phyloP scores from a whole-genome alignment of 2,113 vertebrate genomes.

The Pluvianellus socialis region DNA sequence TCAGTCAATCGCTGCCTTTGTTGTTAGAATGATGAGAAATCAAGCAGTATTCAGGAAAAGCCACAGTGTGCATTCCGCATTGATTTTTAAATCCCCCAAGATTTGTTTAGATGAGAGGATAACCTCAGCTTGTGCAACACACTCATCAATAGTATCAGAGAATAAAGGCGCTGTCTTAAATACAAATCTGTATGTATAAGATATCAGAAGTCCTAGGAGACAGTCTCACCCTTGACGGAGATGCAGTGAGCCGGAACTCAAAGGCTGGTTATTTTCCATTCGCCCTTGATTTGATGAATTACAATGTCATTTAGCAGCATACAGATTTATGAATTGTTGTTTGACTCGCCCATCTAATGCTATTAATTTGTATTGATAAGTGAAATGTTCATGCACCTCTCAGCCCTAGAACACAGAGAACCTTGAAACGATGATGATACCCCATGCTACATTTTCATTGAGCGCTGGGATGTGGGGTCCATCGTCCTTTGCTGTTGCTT shows the following conservation, averaged over 20 bases:
- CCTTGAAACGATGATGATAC: conserved; percentile 7
- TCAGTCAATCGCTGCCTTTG: background rate
- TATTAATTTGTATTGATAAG: conserved; percentile 41
- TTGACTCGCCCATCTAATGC: background rate
- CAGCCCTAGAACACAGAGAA: background rate
- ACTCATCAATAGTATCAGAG: background rate
- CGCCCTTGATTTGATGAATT: conserved; percentile 27
- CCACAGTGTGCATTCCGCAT: background rate
- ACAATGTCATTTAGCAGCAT: conserved; percentile 13
- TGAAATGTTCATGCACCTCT: background rate
- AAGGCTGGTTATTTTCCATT: conserved; percentile 50
- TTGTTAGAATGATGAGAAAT: background rate
- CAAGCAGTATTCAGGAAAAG: background rate
- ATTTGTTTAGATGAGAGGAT: background rate
- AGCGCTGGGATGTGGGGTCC: background rate
- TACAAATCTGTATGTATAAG: background rate
- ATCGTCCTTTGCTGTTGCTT: background rate
- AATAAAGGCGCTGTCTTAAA: conserved; percentile 11
- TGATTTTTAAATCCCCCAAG: background rate
- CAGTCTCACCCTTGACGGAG: background rate
- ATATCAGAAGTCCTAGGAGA: background rate
- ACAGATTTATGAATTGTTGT: conserved; percentile 45
- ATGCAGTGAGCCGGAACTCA: background rate
- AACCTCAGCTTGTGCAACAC: background rate
- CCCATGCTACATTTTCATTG: background rate